Conservation (phyloP, 2,888 invertebrate genomes). For the Tetropium fuscum region DNA sequence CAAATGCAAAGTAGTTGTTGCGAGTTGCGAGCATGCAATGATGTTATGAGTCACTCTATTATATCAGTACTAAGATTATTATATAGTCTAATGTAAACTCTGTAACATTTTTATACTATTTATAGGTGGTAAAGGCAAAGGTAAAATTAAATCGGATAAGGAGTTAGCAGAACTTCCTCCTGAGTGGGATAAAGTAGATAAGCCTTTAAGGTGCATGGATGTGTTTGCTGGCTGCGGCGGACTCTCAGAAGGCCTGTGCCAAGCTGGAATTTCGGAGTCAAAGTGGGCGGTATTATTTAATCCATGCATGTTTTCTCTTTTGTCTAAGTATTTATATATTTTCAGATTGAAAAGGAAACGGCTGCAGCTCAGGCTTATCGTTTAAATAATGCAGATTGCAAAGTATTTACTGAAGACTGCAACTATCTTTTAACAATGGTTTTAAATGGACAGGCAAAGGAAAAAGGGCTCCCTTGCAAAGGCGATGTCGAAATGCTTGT, state of each 20-base stretch:
- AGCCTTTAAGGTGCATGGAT: slow-evolving; percentile 77
- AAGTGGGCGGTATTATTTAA: slow-evolving; percentile 74
- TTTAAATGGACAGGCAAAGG: slow-evolving; percentile 69
- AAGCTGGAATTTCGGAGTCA: slow-evolving; percentile 76
- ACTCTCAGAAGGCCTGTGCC: slow-evolving; percentile 79
- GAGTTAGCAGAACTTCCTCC: slow-evolving; percentile 49
- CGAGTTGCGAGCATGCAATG: too few species aligned
- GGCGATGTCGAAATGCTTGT: slow-evolving; percentile 87
- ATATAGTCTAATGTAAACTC: too few species aligned
- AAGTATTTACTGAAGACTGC: slow-evolving; percentile 86
- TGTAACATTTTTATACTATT: too few species aligned
- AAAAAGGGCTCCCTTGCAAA: slow-evolving; percentile 72
- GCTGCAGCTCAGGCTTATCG: slow-evolving; percentile 84
- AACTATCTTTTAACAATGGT: slow-evolving; percentile 77
- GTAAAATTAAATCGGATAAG: slow-evolving; percentile 72
- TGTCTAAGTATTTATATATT: too few species aligned
- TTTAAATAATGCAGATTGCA: slow-evolving; percentile 78
- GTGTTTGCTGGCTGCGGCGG: slow-evolving; percentile 92
- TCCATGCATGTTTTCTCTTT: not conserved
- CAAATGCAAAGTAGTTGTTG: too few species aligned
- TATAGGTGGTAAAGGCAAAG: slow-evolving; percentile 55
- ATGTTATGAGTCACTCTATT: too few species aligned
- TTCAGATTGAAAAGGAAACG: slow-evolving; percentile 77
- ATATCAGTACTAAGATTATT: too few species aligned
- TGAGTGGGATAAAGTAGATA: slow-evolving; percentile 62